Base-by-base conservation (phyloP, 2,797 vertebrate genomes). In the Diceros bicornis region DNA sequence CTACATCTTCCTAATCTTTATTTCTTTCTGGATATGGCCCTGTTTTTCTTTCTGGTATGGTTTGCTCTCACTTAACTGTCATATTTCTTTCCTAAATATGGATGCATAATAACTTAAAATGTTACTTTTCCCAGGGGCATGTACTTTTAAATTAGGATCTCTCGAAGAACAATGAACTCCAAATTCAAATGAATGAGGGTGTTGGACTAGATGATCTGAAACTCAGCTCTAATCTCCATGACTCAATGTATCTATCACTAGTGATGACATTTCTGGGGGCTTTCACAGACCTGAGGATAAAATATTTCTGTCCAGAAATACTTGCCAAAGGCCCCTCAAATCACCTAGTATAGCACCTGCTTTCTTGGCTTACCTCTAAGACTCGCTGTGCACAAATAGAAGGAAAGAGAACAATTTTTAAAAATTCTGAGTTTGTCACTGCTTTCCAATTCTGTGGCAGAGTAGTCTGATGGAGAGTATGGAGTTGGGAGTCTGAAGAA, bases 291-390 rank as follows among this genome's bases (percentile, higher is more conserved):
- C 20, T 77, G 55, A 34, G 23, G 32, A 64, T 83, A 83, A 75
- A 87, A 82, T 64, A 29, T 37, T 91, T 81, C 86, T 83, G 62
- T 37, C 61, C 34, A 75, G 41, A 96, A 91, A 81, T 52, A 71
- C 44, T 55, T 96, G 44, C 32, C 69, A 89, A 81, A 41, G 25
- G 4, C 17, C 17, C 41, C 52, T 94, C 23, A 77, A 27, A 59
- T 96, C 32, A 84, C 62, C 44, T 77, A 55, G 14, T 25, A 41
- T 59, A 86, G 44, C 11, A 62, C 23, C 34, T 55, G 17, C 23
- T 78, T 96, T 92, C 41, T 87, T 68, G 52, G 37, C 34, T 88
- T 72, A 69, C n/a, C 57, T 88, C 55, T 91, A 88, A 88, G 41
- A 57, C 62, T 34, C 18, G 34, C 12, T 87, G 29, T 55, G 27